Evolutionary conservation across 1,140 invertebrate species (phyloP).

Genomic region (Druon quercuslanigerum): DNA sequence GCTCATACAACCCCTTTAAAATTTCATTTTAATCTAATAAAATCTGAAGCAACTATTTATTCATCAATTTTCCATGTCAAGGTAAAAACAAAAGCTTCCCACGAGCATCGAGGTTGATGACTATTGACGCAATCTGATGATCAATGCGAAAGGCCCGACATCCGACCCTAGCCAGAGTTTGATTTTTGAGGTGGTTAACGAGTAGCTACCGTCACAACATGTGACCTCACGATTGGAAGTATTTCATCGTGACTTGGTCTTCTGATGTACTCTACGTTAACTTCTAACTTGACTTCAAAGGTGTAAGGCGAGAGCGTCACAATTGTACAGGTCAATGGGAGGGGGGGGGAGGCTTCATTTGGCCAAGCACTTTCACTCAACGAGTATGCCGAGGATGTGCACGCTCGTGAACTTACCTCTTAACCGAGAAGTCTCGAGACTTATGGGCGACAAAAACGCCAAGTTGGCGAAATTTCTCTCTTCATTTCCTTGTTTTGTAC

Average conservation of each 20-base stretch:
- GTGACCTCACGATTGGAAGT: constrained; percentile 6
- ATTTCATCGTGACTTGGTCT: constrained; percentile 8
- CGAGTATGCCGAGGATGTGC: constrained; percentile 56
- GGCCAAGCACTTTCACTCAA: constrained; percentile 60
- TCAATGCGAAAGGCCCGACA: not conserved
- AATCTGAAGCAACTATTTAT: no score
- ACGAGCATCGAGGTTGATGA: not conserved
- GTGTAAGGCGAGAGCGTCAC: constrained; percentile 22
- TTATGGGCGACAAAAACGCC: constrained; percentile 11
- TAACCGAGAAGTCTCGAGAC: constrained; percentile 13
- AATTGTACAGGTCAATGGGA: constrained; percentile 32
- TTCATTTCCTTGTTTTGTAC: constrained; percentile 7
- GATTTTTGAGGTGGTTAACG: constrained; percentile 24
- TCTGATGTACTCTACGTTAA: not conserved
- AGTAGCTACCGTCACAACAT: constrained; percentile 3
- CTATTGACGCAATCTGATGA: constrained; percentile 22
- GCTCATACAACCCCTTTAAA: no score
- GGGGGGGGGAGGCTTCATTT: constrained; percentile 36
- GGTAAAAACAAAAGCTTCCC: not conserved
- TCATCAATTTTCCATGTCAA: not conserved
- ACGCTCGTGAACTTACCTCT: constrained; percentile 61
- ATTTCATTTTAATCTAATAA: no score
- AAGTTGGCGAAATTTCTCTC: constrained; percentile 7
- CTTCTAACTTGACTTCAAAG: constrained; percentile 10
- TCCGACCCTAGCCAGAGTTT: not conserved